A percentile compares a stretch with the other conserved stretches of the same genome.
Evolutionary conservation across 2,888 invertebrate genomes (phyloP).

Genomic region (Ochlodes sylvanus): DNA sequence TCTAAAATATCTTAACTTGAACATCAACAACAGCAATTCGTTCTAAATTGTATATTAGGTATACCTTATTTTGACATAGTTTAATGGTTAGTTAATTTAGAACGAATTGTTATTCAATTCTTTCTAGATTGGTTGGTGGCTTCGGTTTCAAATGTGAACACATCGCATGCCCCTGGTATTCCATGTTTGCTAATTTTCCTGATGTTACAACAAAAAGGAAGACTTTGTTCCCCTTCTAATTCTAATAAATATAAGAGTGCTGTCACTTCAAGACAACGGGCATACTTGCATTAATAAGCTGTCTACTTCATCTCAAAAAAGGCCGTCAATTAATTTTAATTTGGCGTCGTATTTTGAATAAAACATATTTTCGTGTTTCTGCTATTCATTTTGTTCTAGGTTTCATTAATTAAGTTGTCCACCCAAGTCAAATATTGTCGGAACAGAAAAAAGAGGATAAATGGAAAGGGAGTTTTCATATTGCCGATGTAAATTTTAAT

Average conservation of each 20-base stretch:
- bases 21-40: no score
- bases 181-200: no score
- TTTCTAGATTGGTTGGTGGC: no score
- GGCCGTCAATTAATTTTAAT: constrained; percentile 26
- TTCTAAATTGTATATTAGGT: no score
- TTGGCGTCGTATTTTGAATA: constrained; percentile 28
- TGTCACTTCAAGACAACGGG: background rate
- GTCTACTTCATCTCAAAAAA: constrained; percentile 32
- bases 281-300: constrained; percentile 33
- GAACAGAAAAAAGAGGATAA: constrained; percentile 69
- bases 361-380: constrained; percentile 39
- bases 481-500: constrained; percentile 84
- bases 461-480: constrained; percentile 78
- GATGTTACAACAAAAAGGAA: background rate
- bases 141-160: no score
- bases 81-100: no score
- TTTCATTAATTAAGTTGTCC: constrained; percentile 79
- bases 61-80: no score
- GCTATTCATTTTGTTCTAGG: constrained; percentile 64
- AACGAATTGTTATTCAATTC: no score
- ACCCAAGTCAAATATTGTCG: constrained; percentile 72
- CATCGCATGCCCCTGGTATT: no score
- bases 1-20: no score
- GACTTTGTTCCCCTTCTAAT: background rate
- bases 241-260: background rate